Evolutionary conservation across 2,113 vertebrate genomes (phyloP).

Genomic region (Festucalex cinctus): DNA sequence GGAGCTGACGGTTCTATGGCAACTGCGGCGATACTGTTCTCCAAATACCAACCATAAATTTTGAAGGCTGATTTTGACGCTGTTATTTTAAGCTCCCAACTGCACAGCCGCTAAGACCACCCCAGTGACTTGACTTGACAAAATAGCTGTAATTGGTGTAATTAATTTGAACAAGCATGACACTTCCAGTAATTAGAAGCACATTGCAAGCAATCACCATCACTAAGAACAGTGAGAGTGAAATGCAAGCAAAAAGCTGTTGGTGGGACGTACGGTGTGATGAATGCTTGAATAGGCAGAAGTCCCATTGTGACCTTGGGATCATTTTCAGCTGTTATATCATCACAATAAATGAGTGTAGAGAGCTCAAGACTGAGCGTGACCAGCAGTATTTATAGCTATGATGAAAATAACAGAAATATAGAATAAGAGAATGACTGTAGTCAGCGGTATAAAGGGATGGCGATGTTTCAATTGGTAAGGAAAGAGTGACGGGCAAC

Average conservation of each 20-base stretch:
- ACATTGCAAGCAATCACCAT: not conserved
- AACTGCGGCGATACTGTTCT: too few relatives aligned
- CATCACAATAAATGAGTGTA: not conserved
- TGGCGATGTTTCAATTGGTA: slow-evolving; percentile 27
- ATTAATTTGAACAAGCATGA: slow-evolving; percentile 3
- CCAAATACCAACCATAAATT: not conserved
- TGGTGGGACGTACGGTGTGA: not conserved
- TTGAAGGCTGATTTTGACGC: not conserved
- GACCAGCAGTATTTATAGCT: not conserved
- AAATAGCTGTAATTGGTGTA: not conserved
- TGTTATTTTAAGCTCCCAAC: not conserved
- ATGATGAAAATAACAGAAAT: slow-evolving; percentile 8
- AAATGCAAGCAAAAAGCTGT: not conserved
- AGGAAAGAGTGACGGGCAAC: slow-evolving; percentile 46
- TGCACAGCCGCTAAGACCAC: not conserved
- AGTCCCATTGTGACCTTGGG: slow-evolving; percentile 3
- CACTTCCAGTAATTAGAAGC: not conserved
- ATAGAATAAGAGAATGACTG: not conserved
- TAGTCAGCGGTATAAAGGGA: slow-evolving; percentile 20
- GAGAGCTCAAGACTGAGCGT: not conserved
- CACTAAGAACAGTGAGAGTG: not conserved
- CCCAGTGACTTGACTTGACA: not conserved
- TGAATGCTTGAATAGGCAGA: not conserved
- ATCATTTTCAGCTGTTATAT: slow-evolving; percentile 13
- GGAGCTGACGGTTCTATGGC: too few relatives aligned